Percentiles rank a stretch among this genome's conserved stretches.
Evolutionary conservation across 2,888 invertebrate genomes (phyloP).

Genomic region (Venusia cambrica): DNA sequence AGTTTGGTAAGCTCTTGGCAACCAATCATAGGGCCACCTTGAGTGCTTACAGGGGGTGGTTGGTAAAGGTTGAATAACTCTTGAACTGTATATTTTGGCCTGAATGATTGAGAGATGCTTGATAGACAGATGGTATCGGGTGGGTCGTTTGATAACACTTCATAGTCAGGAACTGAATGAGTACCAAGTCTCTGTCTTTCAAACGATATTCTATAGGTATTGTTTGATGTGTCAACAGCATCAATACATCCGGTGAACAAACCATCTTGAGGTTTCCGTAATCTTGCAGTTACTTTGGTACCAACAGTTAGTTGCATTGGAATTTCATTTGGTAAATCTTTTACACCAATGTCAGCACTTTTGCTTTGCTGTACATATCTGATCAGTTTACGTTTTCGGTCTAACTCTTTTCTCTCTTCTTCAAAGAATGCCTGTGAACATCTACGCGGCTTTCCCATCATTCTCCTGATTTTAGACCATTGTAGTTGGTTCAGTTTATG

Average conservation of each 20-base stretch:
- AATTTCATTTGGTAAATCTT: constrained; percentile 96
- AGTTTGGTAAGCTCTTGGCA: constrained; percentile 64
- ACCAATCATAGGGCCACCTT: constrained; percentile 87
- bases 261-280: constrained; percentile 96
- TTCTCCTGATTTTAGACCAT: constrained; percentile 96
- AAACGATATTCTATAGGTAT: constrained; percentile 96
- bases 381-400: constrained; percentile 94
- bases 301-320: constrained; percentile 97
- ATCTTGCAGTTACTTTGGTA: constrained; percentile 94
- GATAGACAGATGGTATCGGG: constrained; percentile 94
- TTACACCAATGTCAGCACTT: constrained; percentile 87
- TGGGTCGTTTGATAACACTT: constrained; percentile 95
- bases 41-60: constrained; percentile 53
- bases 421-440: constrained; percentile 97
- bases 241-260: constrained; percentile 96
- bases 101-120: constrained; percentile 90
- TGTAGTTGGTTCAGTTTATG: constrained; percentile 92
- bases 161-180: constrained; percentile 97
- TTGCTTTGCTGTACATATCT: constrained; percentile 96
- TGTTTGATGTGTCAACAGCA: constrained; percentile 96
- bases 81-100: constrained; percentile 84
- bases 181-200: constrained; percentile 95
- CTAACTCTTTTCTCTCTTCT: constrained; percentile 95
- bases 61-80: constrained; percentile 75
- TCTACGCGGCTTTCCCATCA: constrained; percentile 98